Percentiles rank a stretch among this genome's conserved stretches.
phyloP scores from a whole-genome alignment of 2,113 vertebrate species.

The Takifugu bimaculatus region DNA sequence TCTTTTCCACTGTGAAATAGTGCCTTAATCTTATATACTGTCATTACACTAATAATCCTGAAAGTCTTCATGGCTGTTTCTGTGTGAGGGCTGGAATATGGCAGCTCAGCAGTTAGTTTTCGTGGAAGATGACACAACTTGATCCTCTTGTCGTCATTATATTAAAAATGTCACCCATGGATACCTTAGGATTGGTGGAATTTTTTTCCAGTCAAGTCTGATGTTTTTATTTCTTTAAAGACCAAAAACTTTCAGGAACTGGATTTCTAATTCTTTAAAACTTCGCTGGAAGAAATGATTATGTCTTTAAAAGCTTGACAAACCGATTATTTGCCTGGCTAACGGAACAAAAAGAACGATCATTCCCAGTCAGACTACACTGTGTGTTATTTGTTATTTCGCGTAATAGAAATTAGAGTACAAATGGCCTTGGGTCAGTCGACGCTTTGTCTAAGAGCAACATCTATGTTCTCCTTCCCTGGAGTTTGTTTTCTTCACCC shows the following conservation, averaged over 20 bases:
- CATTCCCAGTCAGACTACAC: too few species aligned
- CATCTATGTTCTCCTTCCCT: background rate
- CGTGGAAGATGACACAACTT: slow-evolving; percentile 34
- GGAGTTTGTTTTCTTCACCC: slow-evolving; percentile 23
- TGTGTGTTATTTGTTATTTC: background rate
- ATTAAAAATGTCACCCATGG: slow-evolving; percentile 5
- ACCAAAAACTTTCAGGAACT: too few species aligned
- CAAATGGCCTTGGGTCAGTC: slow-evolving; percentile 4
- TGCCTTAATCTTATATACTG: background rate
- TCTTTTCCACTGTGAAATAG: background rate
- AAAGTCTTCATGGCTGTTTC: slow-evolving; percentile 1
- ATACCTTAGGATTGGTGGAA: too few species aligned
- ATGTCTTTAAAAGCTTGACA: too few species aligned
- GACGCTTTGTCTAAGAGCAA: background rate
- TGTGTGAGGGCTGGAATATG: slow-evolving; percentile 51
- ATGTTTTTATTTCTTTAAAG: too few species aligned
- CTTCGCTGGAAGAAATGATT: too few species aligned
- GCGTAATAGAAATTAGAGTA: background rate
- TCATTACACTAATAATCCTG: background rate
- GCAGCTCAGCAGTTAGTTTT: slow-evolving; percentile 35
- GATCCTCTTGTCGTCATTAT: slow-evolving; percentile 31
- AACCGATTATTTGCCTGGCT: too few species aligned
- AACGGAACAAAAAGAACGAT: too few species aligned
- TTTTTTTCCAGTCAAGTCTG: too few species aligned
- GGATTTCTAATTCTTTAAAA: too few species aligned